Base-by-base conservation (phyloP, 2,113 vertebrate species). In the Benitochromis conjunctus region DNA sequence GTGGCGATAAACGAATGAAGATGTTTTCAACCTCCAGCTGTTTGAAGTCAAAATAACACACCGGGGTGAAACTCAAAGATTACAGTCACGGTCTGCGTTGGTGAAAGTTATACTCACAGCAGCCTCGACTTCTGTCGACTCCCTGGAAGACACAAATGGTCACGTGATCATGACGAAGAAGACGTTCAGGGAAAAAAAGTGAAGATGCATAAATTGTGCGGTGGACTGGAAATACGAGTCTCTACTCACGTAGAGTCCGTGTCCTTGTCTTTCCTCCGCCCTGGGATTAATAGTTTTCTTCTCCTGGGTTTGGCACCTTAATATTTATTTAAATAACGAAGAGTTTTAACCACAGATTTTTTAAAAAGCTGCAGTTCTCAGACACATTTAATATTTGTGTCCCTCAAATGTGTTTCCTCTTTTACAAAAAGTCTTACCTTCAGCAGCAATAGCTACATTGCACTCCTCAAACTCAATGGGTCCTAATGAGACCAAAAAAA, bases 401-500 rank as follows among this genome's bases (percentile, higher is more conserved):
- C 43, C 9, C 46, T 76, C 46, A 31, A 10, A 18, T 48, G 21
- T 43, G 60, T 36, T 31, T 77, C 31, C 57, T 7, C 24, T 34
- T 43, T 29, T 51, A 16, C 3, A 34, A 79, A 21, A 46, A 46
- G 18, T 66, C 81, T 95, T 84, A 98, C 98, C 98, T 98, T 99
- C 98, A 43, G 97, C 96, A 79, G 97, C 97, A 87, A 96, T 96
- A 41, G 98, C 96, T 88, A 97, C 91, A 81, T 98, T 98, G 93
- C 98, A 99, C 95, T 99, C 98, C 94, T 99, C 98, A 97, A 99
- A 99, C 92, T 99, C 98, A 95, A 99, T 97, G 82, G 96, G 97
- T 14, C 98, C 98, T 97, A 92, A 95, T 87, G 79, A 91, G 86
- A 93, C 56, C 80, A 81, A 89, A 91, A 80, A 69, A 78, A 69